Percentiles rank a stretch among this genome's conserved stretches.
phyloP scores from a whole-genome alignment of 2,797 vertebrate species.

The Emys orbicularis region DNA sequence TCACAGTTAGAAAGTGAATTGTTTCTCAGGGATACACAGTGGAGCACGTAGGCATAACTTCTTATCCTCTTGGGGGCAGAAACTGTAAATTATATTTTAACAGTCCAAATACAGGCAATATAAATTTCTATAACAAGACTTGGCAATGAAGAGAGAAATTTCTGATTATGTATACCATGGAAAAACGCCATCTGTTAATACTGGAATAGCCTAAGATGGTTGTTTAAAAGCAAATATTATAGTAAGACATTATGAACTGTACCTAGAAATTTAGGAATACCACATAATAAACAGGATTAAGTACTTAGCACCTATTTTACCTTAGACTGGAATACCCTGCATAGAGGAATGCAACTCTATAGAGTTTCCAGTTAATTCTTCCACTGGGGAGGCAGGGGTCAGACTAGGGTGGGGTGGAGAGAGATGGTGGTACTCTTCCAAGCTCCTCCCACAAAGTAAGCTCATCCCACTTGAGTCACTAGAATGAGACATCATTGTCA shows the following conservation, averaged over 20 bases:
- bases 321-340: not conserved
- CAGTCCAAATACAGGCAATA: slow-evolving; percentile 60
- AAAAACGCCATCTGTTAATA: not conserved
- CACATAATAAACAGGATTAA: slow-evolving; percentile 3
- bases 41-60: slow-evolving; percentile 44
- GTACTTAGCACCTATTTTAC: not conserved
- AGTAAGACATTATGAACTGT: not conserved
- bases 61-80: slow-evolving; percentile 65
- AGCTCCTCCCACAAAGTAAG: not conserved
- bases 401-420: not conserved
- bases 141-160: not conserved
- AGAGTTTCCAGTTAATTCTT: not conserved
- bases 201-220: slow-evolving; percentile 6
- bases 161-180: not conserved
- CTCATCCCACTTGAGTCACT: not conserved
- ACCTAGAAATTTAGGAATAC: not conserved
- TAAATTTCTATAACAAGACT: slow-evolving; percentile 60
- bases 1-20: slow-evolving; percentile 65
- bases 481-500: not conserved
- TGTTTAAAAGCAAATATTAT: slow-evolving; percentile 14
- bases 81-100: slow-evolving; percentile 76
- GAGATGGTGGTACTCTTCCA: not conserved
- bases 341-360: not conserved
- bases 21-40: slow-evolving; percentile 63
- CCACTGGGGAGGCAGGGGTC: not conserved